Percentiles rank a stretch among this genome's conserved stretches.
Conservation (phyloP, 2,888 invertebrate species). For the Phoronis australis region DNA sequence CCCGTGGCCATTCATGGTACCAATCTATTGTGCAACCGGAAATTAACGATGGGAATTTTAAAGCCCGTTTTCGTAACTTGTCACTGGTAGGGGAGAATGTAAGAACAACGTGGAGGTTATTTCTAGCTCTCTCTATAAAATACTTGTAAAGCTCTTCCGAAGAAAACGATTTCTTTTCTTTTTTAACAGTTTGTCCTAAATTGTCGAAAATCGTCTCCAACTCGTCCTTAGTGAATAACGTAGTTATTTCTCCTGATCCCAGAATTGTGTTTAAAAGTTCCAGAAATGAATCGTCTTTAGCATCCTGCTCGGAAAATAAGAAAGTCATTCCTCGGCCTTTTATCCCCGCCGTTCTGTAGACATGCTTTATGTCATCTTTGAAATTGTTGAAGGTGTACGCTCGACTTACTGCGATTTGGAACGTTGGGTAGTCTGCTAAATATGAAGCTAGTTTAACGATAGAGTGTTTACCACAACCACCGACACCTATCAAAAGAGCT, state of each 20-base stretch:
- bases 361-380: conserved; percentile 76
- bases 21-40: conserved; percentile 53
- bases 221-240: conserved; percentile 82
- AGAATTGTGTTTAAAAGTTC: conserved; percentile 84
- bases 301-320: conserved; percentile 87
- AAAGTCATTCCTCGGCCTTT: conserved; percentile 74
- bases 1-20: conserved; percentile 48
- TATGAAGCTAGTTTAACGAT: too few relatives aligned
- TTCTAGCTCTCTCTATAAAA: conserved; percentile 72
- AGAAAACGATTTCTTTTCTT: conserved; percentile 66
- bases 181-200: conserved; percentile 76
- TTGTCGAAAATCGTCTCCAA: conserved; percentile 76
- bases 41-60: conserved; percentile 51
- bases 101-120: conserved; percentile 76
- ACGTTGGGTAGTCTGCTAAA: too few relatives aligned
- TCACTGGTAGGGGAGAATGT: conserved; percentile 72
- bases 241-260: conserved; percentile 77
- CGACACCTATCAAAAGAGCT: too few relatives aligned
- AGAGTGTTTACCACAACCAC: too few relatives aligned
- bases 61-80: conserved; percentile 41
- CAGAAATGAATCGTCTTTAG: conserved; percentile 82
- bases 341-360: conserved; percentile 74
- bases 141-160: conserved; percentile 80
- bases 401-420: too few relatives aligned
- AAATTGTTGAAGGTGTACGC: conserved; percentile 74